A percentile compares a stretch with the other conserved stretches of the same genome.
phyloP scores from a whole-genome alignment of 2,113 vertebrate genomes.

The Ellobius talpinus region DNA sequence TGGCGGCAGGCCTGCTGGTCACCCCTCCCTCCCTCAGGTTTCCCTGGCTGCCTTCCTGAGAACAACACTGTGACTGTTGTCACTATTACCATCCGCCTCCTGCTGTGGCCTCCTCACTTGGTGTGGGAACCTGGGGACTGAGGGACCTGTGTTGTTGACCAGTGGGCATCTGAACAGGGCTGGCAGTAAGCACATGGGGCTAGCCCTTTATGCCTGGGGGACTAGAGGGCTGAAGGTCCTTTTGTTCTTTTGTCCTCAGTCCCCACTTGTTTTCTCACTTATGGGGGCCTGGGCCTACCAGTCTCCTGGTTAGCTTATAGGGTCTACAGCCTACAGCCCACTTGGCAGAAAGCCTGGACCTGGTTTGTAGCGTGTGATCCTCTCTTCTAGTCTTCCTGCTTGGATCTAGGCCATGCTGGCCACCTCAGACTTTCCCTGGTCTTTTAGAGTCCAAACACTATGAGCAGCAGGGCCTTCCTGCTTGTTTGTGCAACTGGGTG shows the following conservation, averaged over 20 bases:
- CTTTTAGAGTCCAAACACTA: accelerated
- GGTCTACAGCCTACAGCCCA: background rate
- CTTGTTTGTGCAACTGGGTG: accelerated
- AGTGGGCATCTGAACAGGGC: background rate
- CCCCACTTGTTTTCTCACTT: too few species aligned
- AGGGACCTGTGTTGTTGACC: accelerated
- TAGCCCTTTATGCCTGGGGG: background rate
- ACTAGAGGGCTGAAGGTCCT: too few species aligned
- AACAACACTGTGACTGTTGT: background rate
- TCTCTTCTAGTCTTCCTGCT: too few species aligned
- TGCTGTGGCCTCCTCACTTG: background rate
- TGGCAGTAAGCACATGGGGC: background rate
- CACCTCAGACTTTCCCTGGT: background rate
- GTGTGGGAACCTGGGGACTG: background rate
- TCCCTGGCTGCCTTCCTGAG: conserved; percentile 25
- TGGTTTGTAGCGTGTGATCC: accelerated
- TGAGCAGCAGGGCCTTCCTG: accelerated
- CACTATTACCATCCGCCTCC: background rate
- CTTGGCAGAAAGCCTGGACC: background rate
- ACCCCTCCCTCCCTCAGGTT: background rate
- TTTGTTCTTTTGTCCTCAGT: background rate
- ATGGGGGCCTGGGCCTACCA: accelerated
- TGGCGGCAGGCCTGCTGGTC: background rate
- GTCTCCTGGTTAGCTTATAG: accelerated
- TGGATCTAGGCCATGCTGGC: accelerated